A percentile compares a stretch with the other conserved stretches of the same genome.
phyloP scores from a whole-genome alignment of 1,140 invertebrate genomes.

The Aplysia californica region DNA sequence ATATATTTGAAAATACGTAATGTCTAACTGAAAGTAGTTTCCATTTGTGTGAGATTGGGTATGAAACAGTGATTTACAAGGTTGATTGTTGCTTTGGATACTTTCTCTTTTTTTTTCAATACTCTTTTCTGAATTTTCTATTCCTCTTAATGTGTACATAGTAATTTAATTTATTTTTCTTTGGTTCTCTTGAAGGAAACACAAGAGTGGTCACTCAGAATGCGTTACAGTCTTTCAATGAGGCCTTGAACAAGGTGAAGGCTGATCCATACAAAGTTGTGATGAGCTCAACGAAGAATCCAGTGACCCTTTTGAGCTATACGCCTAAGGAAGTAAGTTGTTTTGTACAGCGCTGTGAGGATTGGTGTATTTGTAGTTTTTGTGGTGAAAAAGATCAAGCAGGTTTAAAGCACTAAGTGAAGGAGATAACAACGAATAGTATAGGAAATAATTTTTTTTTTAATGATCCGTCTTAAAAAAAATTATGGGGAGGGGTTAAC shows the following conservation, averaged over 20 bases:
- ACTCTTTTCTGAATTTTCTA: no score
- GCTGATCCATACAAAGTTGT: conserved; percentile 98
- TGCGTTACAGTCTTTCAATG: conserved; percentile 96
- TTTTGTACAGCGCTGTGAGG: neutral
- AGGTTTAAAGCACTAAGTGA: no score
- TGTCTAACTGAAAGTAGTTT: no score
- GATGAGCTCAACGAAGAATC: conserved; percentile 95
- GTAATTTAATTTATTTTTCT: neutral
- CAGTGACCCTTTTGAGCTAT: conserved; percentile 94
- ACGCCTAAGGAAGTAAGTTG: conserved; percentile 70
- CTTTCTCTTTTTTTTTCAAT: neutral
- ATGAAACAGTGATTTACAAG: neutral
- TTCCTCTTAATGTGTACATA: no score
- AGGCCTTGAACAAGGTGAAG: conserved; percentile 91
- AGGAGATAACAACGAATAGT: no score
- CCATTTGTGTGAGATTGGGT: no score
- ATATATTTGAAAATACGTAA: no score
- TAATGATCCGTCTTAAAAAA: no score
- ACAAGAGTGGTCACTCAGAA: conserved; percentile 86
- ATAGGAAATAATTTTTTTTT: no score
- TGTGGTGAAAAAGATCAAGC: neutral
- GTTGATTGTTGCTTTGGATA: neutral
- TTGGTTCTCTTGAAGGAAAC: conserved; percentile 67
- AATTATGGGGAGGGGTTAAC: no score
- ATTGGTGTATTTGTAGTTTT: neutral